phyloP scores from a whole-genome alignment of 1,140 invertebrate species.

The Panagrolaimus sp. region DNA sequence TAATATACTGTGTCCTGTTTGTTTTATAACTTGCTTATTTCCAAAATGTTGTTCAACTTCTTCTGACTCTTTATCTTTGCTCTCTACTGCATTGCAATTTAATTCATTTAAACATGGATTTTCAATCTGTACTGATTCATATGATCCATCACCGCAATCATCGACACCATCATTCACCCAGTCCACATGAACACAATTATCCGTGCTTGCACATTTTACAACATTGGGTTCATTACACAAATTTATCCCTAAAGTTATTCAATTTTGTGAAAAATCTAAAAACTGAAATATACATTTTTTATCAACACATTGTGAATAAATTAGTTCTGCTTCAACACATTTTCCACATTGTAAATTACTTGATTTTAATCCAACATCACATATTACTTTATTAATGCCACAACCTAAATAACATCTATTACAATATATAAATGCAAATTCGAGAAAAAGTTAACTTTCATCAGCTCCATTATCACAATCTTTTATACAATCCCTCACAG shows the following conservation, averaged over 20 bases:
- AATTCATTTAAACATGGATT: conserved; percentile 16
- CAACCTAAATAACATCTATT: conserved; percentile 20
- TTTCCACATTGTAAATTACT: conserved; percentile 23
- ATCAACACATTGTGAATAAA: conserved; percentile 26
- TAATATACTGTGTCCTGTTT: not conserved
- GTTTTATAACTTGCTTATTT: not conserved
- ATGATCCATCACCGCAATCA: conserved; percentile 37
- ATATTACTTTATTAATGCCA: conserved; percentile 29
- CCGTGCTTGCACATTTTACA: conserved; percentile 23
- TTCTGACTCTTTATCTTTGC: not conserved
- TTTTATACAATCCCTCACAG: conserved; percentile 29
- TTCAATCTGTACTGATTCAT: not conserved
- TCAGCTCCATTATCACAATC: conserved; percentile 33
- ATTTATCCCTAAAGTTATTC: conserved; percentile 22
- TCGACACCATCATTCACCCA: conserved; percentile 43
- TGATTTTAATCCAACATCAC: conserved; percentile 21
- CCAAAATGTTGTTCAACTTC: not conserved
- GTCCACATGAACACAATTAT: conserved; percentile 25
- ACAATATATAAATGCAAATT: too few species aligned
- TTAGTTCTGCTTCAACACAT: conserved; percentile 20
- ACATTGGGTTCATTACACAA: conserved; percentile 31
- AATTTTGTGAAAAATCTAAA: conserved; percentile 13
- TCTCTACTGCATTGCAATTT: not conserved
- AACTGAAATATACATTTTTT: conserved; percentile 24
- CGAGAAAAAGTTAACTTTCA: conserved; percentile 23